Evolutionary conservation across 2,888 invertebrate genomes (phyloP).

Genomic region (Augiades crinisus): DNA sequence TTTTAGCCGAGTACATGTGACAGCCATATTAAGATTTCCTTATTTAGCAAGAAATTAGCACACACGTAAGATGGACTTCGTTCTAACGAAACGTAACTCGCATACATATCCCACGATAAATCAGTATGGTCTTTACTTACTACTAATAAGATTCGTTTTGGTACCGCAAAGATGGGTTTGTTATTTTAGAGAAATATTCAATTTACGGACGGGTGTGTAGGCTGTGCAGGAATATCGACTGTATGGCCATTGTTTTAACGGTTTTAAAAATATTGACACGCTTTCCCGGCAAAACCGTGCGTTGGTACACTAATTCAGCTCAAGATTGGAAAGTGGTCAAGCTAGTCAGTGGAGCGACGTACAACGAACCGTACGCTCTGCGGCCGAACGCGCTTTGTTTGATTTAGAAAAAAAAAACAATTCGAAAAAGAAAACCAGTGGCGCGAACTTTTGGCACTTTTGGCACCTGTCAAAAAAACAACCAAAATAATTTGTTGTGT

Average conservation of each 20-base stretch:
- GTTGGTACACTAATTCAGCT: constrained; percentile 37
- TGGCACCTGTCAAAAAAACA: constrained; percentile 52
- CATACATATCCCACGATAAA: not conserved
- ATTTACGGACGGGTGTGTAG: constrained; percentile 27
- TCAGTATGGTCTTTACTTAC: constrained; percentile 19
- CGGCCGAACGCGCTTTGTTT: constrained; percentile 24
- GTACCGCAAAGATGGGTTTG: constrained; percentile 10
- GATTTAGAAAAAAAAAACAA: constrained; percentile 32
- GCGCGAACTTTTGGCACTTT: constrained; percentile 49
- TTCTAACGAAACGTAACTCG: constrained; percentile 16
- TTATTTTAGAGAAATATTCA: constrained; percentile 23
- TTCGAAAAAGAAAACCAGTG: constrained; percentile 34
- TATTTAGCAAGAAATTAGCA: constrained; percentile 24
- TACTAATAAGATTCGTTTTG: constrained; percentile 21
- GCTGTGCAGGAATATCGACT: constrained; percentile 28
- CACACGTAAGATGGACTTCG: constrained; percentile 15
- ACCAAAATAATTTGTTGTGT: constrained; percentile 27
- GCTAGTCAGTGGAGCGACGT: constrained; percentile 46
- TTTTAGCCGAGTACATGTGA: not conserved
- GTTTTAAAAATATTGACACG: constrained; percentile 35
- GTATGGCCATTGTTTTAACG: constrained; percentile 26
- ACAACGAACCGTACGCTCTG: constrained; percentile 40
- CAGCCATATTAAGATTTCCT: constrained; percentile 15
- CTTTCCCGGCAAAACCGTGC: constrained; percentile 31
- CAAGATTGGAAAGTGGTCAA: constrained; percentile 64